Percentiles rank a stretch among this genome's conserved stretches.
Conservation (phyloP, 1,140 invertebrate genomes). For the Drosophila rufa region DNA sequence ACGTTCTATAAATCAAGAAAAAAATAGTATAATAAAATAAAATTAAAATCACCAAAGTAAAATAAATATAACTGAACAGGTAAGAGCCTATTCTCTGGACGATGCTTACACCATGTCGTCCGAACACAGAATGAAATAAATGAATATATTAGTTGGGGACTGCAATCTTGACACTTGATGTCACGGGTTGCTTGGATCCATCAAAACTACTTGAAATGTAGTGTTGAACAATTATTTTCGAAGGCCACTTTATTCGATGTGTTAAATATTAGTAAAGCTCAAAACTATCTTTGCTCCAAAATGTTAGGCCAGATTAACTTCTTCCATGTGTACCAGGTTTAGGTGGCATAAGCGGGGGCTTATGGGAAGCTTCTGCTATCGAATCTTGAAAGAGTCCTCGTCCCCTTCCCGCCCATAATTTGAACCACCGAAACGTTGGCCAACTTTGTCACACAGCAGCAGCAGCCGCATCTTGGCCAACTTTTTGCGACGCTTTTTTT, state of each 20-base stretch:
- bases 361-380: neutral
- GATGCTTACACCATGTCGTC: too few species aligned
- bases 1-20: too few species aligned
- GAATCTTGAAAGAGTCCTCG: neutral
- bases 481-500: conserved; percentile 22
- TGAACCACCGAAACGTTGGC: conserved; percentile 6
- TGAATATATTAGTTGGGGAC: too few species aligned
- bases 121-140: too few species aligned
- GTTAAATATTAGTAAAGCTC: neutral
- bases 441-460: conserved; percentile 40
- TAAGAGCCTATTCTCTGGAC: too few species aligned
- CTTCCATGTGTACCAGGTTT: neutral
- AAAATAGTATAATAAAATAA: too few species aligned
- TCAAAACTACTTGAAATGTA: too few species aligned
- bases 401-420: conserved; percentile 1
- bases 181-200: too few species aligned
- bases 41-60: too few species aligned
- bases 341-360: neutral
- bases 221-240: too few species aligned
- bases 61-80: too few species aligned
- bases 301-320: neutral
- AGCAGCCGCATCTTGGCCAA: conserved; percentile 44
- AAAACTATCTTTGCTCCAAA: neutral
- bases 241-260: neutral
- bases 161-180: too few species aligned